Evolutionary conservation across 1,140 invertebrate genomes (phyloP).

Genomic region (Nebria ingens): DNA sequence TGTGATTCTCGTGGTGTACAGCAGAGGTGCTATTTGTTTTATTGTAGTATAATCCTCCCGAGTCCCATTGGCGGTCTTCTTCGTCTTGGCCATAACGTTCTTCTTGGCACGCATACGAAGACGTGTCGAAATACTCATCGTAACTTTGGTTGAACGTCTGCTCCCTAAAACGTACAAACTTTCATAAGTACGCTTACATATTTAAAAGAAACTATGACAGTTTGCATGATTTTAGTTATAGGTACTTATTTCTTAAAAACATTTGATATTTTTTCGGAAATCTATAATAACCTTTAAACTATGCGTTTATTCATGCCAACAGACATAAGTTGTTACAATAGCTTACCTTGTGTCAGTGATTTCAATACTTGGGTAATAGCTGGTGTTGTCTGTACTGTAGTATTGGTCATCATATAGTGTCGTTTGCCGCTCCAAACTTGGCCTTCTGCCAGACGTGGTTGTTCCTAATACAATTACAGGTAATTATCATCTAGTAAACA

Average conservation of each 20-base stretch:
- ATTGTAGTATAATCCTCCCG: slow-evolving; percentile 40
- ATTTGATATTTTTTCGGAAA: no score
- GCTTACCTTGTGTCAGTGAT: background rate
- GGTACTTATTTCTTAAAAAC: no score
- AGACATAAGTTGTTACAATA: no score
- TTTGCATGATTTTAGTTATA: background rate
- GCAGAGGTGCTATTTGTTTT: slow-evolving; percentile 20
- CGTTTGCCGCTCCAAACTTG: slow-evolving; percentile 69
- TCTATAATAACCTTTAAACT: no score
- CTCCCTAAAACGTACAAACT: background rate
- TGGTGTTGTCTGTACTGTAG: slow-evolving; percentile 24
- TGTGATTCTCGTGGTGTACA: slow-evolving; percentile 20
- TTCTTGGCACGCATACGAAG: slow-evolving; percentile 39
- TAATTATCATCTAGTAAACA: background rate
- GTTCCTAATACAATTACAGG: slow-evolving; percentile 20
- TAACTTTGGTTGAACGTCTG: slow-evolving; percentile 28
- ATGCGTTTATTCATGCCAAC: no score
- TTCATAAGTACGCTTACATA: background rate
- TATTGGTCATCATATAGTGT: slow-evolving; percentile 62
- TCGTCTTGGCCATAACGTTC: slow-evolving; percentile 51
- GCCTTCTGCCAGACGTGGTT: slow-evolving; percentile 49
- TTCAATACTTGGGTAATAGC: slow-evolving; percentile 17
- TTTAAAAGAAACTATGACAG: background rate
- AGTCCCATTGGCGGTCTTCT: slow-evolving; percentile 58
- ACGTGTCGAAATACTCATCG: slow-evolving; percentile 45